Percentiles rank a stretch among this genome's conserved stretches.
phyloP scores from a whole-genome alignment of 53 echinoderm and acorn worm genomes.

The Henricia sp. region DNA sequence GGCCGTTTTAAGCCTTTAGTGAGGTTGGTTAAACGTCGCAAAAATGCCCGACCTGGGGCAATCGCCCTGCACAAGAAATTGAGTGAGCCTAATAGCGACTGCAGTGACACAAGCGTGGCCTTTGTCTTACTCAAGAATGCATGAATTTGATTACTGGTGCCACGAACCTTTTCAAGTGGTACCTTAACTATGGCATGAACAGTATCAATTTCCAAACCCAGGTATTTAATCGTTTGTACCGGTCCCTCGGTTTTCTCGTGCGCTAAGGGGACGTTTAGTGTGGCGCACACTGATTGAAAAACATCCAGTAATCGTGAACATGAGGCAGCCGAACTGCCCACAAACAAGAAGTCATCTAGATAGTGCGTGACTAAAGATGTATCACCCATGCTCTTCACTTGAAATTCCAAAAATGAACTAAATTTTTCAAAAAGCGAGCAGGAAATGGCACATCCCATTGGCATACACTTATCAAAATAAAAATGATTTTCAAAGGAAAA shows the following conservation, averaged over 20 bases:
- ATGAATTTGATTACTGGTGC: background rate
- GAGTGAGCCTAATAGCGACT: background rate
- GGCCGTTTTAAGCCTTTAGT: background rate
- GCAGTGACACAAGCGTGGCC: background rate
- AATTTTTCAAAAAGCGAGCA: conserved; percentile 13
- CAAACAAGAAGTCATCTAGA: conserved; percentile 2
- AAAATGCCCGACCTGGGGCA: conserved; percentile 28
- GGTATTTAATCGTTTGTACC: background rate
- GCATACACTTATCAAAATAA: no score
- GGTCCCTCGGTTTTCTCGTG: conserved; percentile 17
- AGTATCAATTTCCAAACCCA: conserved; percentile 19
- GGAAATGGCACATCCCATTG: background rate
- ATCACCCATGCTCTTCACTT: no score
- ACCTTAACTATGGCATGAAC: background rate
- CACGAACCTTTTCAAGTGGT: background rate
- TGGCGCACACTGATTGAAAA: background rate
- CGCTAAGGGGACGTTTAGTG: background rate
- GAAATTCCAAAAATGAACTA: conserved; percentile 13
- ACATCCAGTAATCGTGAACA: background rate
- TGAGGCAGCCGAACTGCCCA: background rate
- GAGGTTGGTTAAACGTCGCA: conserved; percentile 5
- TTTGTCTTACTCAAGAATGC: background rate
- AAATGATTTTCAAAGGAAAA: no score
- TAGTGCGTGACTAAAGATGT: background rate
- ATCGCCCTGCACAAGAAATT: conserved; percentile 30